Conservation (phyloP, 2,797 vertebrate genomes). For the Darevskia mixta region DNA sequence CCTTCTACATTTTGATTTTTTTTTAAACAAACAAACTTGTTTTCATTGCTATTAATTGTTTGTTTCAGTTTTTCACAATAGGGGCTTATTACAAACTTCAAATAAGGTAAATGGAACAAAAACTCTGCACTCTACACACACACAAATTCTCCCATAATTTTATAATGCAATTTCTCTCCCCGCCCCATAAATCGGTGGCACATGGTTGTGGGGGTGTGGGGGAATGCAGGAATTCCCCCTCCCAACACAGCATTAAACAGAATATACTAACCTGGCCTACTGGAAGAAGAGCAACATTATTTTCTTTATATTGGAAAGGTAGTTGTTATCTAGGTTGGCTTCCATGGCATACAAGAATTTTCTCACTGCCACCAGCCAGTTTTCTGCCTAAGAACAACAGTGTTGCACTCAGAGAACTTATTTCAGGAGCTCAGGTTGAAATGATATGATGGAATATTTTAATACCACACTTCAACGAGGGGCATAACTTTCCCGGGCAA, state of each 20-base stretch:
- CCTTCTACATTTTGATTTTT: background rate
- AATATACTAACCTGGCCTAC: background rate
- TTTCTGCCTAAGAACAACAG: constrained; percentile 51
- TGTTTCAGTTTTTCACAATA: too few relatives aligned
- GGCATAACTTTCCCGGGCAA: background rate
- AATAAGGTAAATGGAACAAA: too few relatives aligned
- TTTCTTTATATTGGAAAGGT: constrained; percentile 16
- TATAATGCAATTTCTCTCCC: too few relatives aligned
- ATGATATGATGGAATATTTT: constrained; percentile 38
- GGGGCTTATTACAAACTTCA: too few relatives aligned
- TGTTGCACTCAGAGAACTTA: background rate
- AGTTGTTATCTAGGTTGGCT: constrained; percentile 42
- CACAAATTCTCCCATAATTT: too few relatives aligned
- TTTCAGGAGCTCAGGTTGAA: constrained; percentile 26
- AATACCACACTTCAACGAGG: constrained; percentile 3
- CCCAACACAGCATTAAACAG: background rate
- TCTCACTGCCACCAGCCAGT: constrained; percentile 38
- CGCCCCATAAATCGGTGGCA: too few relatives aligned
- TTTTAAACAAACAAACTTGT: background rate
- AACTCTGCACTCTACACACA: too few relatives aligned
- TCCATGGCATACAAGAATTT: constrained; percentile 46
- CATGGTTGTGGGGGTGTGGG: too few relatives aligned
- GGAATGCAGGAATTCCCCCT: too few relatives aligned
- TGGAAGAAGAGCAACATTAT: constrained; percentile 39
- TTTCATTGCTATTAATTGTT: background rate